Base-by-base conservation (phyloP, 92 coral and sea anemone genomes). In the Galaxea fascicularis region DNA sequence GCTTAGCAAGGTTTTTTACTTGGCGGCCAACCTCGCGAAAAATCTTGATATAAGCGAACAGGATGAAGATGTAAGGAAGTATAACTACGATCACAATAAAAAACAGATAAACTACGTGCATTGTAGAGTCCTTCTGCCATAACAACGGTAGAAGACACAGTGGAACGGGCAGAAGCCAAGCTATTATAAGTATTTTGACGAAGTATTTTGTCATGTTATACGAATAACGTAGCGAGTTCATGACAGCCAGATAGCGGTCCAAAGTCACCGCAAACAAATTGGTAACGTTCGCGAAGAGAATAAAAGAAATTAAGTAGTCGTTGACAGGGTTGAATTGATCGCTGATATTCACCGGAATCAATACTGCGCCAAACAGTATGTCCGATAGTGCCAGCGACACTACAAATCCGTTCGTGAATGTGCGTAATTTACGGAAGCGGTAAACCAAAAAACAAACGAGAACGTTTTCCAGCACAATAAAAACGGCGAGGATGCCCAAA, bases 181-280 rank as follows among this genome's bases (percentile, higher is more conserved):
- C 86, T 14, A 77, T 29, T n/a, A 78, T 25, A 35, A 93, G 49
- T 30, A 93, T 89, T 87, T 91, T 89, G 67, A 27, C 67, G 44
- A 93, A 91, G 76, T 91, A 84, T 74, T 86, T 93, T 4, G 93
- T 74, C 98, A 93, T 93, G 5, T 74, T 91, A 57, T 92, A 93
- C 47, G 92, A 85, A 70, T 93, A 93, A 65, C 93, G 67, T 45
- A 93, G 74, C 1, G 98, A 92, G 64, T 86, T 89, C 87, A 93
- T 80, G 5, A 93, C 98, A 8, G 98, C 98, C 17, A 91, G 78
- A 52, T 80, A 93, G 46, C 98, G 92, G 83, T 93, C 98, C 66
- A 91, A 71, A n/a, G 98, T 93, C 14, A 93, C 98, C 31, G 98
- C 98, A 57, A 87, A 91, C 78, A 93, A 87, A 63, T 89, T 93